phyloP scores from a whole-genome alignment of 1,140 invertebrate species.

The Drosophila baimaii region DNA sequence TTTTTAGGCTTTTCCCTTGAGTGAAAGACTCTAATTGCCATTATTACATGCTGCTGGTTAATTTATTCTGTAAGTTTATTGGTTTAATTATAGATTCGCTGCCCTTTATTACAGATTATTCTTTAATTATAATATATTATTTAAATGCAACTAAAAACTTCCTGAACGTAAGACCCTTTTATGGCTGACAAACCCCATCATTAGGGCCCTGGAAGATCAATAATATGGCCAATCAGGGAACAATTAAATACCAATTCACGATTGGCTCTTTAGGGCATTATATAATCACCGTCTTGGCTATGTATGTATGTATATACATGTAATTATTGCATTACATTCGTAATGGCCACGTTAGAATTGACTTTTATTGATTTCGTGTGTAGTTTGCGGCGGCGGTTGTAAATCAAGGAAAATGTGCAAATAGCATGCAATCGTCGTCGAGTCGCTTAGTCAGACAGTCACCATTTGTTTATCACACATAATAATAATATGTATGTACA shows the following conservation, averaged over 20 bases:
- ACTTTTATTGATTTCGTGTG: constrained; percentile 73
- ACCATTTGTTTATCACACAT: constrained; percentile 48
- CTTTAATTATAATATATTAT: neutral
- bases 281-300: constrained; percentile 26
- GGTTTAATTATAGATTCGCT: neutral
- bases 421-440: constrained; percentile 56
- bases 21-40: neutral
- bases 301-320: too few relatives aligned
- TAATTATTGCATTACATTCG: constrained; percentile 68
- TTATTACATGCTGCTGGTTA: too few relatives aligned
- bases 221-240: constrained; percentile 14
- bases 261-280: constrained; percentile 41
- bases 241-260: constrained; percentile 25
- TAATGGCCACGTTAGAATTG: constrained; percentile 62
- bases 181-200: neutral
- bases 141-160: neutral
- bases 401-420: constrained; percentile 73
- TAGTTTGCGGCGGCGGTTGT: constrained; percentile 53
- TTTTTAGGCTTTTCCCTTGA: neutral
- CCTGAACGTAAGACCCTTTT: constrained; percentile 3
- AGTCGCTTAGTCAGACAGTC: constrained; percentile 29
- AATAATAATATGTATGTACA: constrained; percentile 22
- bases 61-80: neutral
- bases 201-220: constrained; percentile 1
- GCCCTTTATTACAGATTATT: neutral